Evolutionary conservation across 1,140 invertebrate species (phyloP).

Genomic region (Stenopsyche tienmushanensis): DNA sequence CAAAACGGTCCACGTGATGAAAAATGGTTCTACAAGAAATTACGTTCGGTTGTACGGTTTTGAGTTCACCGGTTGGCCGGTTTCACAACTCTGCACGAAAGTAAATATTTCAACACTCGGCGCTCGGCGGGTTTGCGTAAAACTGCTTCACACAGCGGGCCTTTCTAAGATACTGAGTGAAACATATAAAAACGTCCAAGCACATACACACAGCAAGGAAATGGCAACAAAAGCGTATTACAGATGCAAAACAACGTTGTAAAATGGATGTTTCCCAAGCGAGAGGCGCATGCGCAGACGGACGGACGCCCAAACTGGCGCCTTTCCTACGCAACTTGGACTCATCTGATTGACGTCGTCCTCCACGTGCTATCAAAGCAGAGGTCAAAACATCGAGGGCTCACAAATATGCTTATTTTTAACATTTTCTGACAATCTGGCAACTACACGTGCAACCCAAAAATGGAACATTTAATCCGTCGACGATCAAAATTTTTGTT

Average conservation of each 20-base stretch:
- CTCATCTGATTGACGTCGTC: not conserved
- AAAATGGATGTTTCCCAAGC: no score
- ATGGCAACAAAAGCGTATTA: not conserved
- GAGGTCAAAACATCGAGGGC: not conserved
- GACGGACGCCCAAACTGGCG: not conserved
- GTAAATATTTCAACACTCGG: constrained; percentile 31
- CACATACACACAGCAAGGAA: constrained; percentile 3
- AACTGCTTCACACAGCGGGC: constrained; percentile 11
- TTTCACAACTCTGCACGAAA: constrained; percentile 33
- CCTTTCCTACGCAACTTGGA: no score
- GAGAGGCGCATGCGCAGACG: not conserved
- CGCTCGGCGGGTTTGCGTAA: constrained; percentile 27
- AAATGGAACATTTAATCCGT: no score
- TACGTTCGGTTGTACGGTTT: not conserved
- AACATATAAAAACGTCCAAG: not conserved
- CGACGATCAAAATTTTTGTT: no score
- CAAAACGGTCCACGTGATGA: no score
- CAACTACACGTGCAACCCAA: no score
- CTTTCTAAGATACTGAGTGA: constrained; percentile 11
- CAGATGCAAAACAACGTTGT: not conserved
- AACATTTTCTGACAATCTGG: no score
- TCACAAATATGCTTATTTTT: no score
- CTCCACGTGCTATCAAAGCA: not conserved
- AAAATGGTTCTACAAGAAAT: constrained; percentile 10
- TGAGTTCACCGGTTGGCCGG: constrained; percentile 1